Conservation (phyloP, 2,888 invertebrate genomes). For the Aporophyla nigra region DNA sequence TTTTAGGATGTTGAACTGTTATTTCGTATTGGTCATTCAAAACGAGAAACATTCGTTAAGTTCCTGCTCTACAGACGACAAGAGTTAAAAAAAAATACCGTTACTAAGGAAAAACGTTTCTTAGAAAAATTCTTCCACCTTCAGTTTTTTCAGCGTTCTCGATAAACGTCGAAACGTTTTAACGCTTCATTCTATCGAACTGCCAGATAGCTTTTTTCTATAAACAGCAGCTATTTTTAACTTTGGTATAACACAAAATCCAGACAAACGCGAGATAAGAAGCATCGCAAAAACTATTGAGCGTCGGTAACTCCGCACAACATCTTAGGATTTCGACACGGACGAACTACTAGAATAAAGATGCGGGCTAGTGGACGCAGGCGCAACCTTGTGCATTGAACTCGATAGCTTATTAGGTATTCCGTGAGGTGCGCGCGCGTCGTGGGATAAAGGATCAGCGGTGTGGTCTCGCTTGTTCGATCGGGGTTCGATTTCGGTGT, state of each 20-base stretch:
- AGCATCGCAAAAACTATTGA: conserved; percentile 45
- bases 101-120: conserved; percentile 30
- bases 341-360: conserved; percentile 53
- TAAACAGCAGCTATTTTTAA: conserved; percentile 53
- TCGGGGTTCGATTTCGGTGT: conserved; percentile 46
- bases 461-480: conserved; percentile 59
- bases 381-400: conserved; percentile 73
- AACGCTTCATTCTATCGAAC: conserved; percentile 30
- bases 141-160: conserved; percentile 32
- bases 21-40: conserved; percentile 9
- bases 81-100: conserved; percentile 3
- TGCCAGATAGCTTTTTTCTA: conserved; percentile 32
- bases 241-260: conserved; percentile 26
- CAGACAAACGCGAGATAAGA: conserved; percentile 33
- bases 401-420: conserved; percentile 74
- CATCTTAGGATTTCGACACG: conserved; percentile 37
- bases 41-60: no score
- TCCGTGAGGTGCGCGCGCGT: conserved; percentile 65
- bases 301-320: background rate
- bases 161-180: conserved; percentile 34
- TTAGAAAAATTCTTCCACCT: conserved; percentile 23
- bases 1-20: conserved; percentile 73
- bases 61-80: no score
- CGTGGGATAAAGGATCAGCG: conserved; percentile 76
- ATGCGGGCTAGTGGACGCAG: conserved; percentile 49